These are phyloP conservation scores for Capitulum mitella DNA, from an alignment of 2,888 invertebrate species.

Conservation along the genomic window DNA sequence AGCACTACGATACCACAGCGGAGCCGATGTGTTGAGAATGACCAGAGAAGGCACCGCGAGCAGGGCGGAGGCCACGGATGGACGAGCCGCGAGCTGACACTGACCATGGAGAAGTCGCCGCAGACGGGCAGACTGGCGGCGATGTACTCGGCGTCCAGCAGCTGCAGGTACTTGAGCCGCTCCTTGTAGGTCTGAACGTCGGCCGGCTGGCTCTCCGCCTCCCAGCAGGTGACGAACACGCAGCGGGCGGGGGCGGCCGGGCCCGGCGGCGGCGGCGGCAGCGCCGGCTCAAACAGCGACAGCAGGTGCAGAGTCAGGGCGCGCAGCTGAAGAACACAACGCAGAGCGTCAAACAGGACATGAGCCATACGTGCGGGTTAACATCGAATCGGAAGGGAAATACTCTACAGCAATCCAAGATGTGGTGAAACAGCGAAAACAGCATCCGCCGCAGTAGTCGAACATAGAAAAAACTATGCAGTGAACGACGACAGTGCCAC, in stretches of 20 bases:
- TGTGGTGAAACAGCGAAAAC: too few relatives aligned
- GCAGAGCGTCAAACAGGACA: constrained; percentile 39
- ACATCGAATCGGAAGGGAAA: too few relatives aligned
- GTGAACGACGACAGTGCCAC: too few relatives aligned
- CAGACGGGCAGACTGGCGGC: constrained; percentile 39
- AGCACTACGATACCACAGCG: too few relatives aligned
- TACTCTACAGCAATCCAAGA: too few relatives aligned
- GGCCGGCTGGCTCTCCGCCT: constrained; percentile 62
- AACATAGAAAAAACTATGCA: too few relatives aligned
- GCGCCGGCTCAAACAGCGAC: constrained; percentile 53
- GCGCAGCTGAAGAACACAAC: constrained; percentile 50
- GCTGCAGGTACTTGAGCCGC: constrained; percentile 64
- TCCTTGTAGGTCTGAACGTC: constrained; percentile 72
- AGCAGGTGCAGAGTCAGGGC: constrained; percentile 65
- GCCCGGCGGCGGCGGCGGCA: constrained; percentile 44
- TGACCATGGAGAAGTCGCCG: constrained; percentile 27
- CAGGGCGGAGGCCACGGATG: too few relatives aligned
- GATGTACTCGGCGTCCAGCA: constrained; percentile 50
- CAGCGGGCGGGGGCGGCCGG: constrained; percentile 39
- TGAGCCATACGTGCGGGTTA: too few relatives aligned
- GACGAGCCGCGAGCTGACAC: too few relatives aligned
- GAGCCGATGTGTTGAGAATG: too few relatives aligned
- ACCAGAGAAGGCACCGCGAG: too few relatives aligned
- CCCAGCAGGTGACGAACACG: constrained; percentile 58
- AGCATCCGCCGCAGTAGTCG: too few relatives aligned